Evolutionary conservation across 2,888 invertebrate genomes (phyloP), one percentile per base, ranked within the genome.

Genomic region (Cephonodes hylas): DNA sequence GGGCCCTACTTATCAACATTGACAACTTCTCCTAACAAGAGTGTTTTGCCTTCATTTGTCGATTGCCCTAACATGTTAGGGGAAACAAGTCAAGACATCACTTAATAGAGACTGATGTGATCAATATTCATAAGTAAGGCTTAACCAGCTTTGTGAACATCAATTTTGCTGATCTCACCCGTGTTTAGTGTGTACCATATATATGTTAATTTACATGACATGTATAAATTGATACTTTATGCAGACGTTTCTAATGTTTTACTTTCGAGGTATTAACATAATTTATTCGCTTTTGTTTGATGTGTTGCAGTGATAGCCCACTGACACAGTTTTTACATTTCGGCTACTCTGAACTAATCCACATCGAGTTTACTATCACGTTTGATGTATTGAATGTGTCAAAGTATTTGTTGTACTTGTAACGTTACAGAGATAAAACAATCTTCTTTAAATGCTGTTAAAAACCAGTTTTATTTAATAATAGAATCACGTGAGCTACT

Each of bases 281-380:
- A 72, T 72, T 66, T 71, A 74, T 77, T 72, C 72, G 77, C 77
- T 78, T 76, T 80, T 77, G 76, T 76, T 79, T 78, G 74, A 73
- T 75, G 77, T 80, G 78, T 76, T 76, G 75, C 76, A 62, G 64
- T 70, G 62, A 60, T 64, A 62, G 61, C 58, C 53, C 45, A 62
- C 56, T 58, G 61, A 60, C 18, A 60, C 56, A 0, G 38, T 66
- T 64, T 34, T 38, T 73, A 67, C 74, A 77, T 77, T 69, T 64
- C 63, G 64, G 73, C 74, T 66, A 69, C 76, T 72, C 67, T 69
- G 71, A 56, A 66, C 62, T 25, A 48, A 66, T 45, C n/a, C 69
- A 25, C 63, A 31, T 27, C 20, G 46, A 56, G 58, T 61, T 34
- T 23, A 53, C 15, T 58, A 18, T 20, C 31, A 56, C 34, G 3